phyloP scores from a whole-genome alignment of 2,113 vertebrate genomes.

The Mastomys natalensis region DNA sequence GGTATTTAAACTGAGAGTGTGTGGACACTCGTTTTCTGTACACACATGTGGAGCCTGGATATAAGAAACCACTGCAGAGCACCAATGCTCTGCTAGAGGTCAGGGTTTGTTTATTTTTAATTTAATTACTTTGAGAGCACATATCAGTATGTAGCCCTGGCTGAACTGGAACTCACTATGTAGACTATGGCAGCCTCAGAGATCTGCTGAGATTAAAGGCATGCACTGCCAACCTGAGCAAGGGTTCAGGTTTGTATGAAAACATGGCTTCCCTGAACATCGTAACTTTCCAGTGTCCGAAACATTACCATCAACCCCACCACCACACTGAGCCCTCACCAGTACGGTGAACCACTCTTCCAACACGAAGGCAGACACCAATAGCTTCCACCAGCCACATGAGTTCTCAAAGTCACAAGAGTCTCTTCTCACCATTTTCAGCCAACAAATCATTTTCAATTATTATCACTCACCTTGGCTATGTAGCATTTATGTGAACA shows the following conservation, averaged over 20 bases:
- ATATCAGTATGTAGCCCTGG: background rate
- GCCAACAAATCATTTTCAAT: background rate
- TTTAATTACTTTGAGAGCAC: background rate
- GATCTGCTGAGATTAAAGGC: background rate
- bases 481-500: background rate
- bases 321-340: background rate
- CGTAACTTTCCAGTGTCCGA: background rate
- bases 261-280: background rate
- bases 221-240: background rate
- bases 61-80: background rate
- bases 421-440: background rate
- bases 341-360: background rate
- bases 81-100: background rate
- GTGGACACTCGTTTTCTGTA: background rate
- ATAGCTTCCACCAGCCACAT: background rate
- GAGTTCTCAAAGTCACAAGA: background rate
- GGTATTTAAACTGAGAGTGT: background rate
- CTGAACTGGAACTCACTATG: background rate
- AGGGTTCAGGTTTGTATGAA: background rate
- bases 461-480: conserved; percentile 51
- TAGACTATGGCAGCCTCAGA: background rate
- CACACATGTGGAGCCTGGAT: background rate
- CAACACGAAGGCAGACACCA: background rate
- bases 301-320: background rate
- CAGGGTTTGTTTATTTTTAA: background rate